These are phyloP conservation scores for Taenioides sp. DNA, from an alignment of 2,797 vertebrate genomes.

Conservation along the genomic window DNA sequence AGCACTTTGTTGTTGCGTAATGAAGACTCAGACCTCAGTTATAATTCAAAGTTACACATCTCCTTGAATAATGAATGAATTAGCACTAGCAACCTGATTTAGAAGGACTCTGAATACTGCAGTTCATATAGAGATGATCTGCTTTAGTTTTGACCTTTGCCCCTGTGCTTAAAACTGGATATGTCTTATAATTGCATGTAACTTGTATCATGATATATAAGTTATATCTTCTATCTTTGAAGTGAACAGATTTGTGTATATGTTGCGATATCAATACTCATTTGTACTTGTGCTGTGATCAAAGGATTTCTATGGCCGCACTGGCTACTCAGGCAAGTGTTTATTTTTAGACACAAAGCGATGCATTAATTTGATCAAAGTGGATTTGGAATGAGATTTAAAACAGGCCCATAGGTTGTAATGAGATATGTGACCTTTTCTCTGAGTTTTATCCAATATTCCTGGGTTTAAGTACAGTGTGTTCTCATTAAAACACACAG, in stretches of 20 bases:
- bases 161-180: slow-evolving; percentile 15
- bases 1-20: slow-evolving; percentile 35
- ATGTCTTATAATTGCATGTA: slow-evolving; percentile 15
- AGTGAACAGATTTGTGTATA: slow-evolving; percentile 35
- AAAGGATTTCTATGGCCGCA: slow-evolving; percentile 46
- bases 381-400: slow-evolving; percentile 11
- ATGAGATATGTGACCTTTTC: slow-evolving; percentile 43
- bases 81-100: slow-evolving; percentile 52
- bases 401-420: slow-evolving; percentile 25
- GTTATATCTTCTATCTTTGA: slow-evolving; percentile 32
- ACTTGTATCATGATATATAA: slow-evolving; percentile 10
- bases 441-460: slow-evolving; percentile 14
- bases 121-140: slow-evolving; percentile 15
- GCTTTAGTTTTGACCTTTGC: slow-evolving; percentile 19
- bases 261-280: slow-evolving; percentile 40
- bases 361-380: slow-evolving; percentile 57
- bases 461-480: background rate
- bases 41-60: slow-evolving; percentile 64
- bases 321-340: slow-evolving; percentile 30
- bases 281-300: slow-evolving; percentile 52
- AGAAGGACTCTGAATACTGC: slow-evolving; percentile 19
- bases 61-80: slow-evolving; percentile 64
- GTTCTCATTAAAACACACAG: background rate
- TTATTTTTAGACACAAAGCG: slow-evolving; percentile 44
- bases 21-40: slow-evolving; percentile 60